These are phyloP conservation scores for Panthera leo DNA, from an alignment of 2,113 vertebrate genomes.

Conservation along the genomic window DNA sequence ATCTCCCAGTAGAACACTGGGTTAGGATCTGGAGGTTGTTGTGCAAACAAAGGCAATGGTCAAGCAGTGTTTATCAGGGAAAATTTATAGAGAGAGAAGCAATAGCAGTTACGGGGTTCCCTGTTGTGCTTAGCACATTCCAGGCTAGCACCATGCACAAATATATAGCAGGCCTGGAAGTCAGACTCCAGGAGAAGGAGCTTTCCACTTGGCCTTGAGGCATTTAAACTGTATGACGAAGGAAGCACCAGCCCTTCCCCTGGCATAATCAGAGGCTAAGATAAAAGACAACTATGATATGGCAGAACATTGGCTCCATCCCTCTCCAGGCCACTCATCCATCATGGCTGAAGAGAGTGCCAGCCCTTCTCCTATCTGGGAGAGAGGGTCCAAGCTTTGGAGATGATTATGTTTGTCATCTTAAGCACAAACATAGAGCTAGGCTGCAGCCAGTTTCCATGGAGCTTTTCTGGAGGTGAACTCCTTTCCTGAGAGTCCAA, in stretches of 20 bases:
- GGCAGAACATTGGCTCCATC: neutral
- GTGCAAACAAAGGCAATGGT: neutral
- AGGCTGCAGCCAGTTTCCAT: neutral
- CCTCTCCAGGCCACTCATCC: neutral
- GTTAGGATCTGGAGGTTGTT: neutral
- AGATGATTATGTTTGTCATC: neutral
- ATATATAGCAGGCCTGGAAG: neutral
- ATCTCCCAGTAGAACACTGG: neutral
- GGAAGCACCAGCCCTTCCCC: neutral
- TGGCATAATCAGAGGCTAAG: slow-evolving; percentile 14
- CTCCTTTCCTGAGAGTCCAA: neutral
- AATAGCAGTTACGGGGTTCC: neutral
- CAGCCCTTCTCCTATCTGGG: neutral
- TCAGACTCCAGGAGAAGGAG: neutral
- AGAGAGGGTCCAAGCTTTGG: neutral
- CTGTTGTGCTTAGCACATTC: neutral
- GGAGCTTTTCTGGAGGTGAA: neutral
- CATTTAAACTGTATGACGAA: slow-evolving; percentile 25
- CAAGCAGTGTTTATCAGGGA: neutral
- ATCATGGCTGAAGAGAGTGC: neutral
- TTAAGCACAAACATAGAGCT: neutral
- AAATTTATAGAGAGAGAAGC: slow-evolving; percentile 10
- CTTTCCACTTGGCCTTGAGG: neutral
- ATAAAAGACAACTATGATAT: neutral
- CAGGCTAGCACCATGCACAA: neutral